Conservation (phyloP, 2,113 vertebrate species). For the Cairina moschata region DNA sequence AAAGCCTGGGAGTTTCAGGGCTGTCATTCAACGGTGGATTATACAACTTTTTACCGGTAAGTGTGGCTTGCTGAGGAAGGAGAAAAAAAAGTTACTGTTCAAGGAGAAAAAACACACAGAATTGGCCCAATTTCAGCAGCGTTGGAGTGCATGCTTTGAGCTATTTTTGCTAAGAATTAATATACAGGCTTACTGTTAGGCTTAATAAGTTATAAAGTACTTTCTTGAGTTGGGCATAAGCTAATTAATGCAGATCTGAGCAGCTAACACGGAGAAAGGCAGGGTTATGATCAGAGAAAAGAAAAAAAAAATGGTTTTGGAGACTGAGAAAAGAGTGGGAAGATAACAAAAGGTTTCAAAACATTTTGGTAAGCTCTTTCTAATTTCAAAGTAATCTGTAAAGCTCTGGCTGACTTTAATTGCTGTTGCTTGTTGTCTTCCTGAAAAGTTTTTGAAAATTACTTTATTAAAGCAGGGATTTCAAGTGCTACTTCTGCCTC, state of each 20-base stretch:
- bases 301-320: not conserved
- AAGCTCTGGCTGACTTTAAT: not conserved
- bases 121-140: not conserved
- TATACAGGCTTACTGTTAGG: not conserved
- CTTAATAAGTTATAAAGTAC: not conserved
- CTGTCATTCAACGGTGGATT: conserved; percentile 92
- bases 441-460: not conserved
- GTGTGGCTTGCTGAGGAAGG: not conserved
- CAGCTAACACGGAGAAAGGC: not conserved
- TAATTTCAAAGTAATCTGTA: not conserved
- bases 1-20: conserved; percentile 95
- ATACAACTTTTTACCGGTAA: conserved; percentile 90
- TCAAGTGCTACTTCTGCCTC: not conserved
- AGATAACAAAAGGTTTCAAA: not conserved
- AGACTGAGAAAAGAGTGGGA: not conserved
- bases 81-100: not conserved
- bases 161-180: not conserved
- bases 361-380: not conserved
- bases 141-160: not conserved
- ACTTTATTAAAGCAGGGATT: not conserved
- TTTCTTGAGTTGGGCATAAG: not conserved
- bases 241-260: not conserved
- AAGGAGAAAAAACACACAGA: not conserved
- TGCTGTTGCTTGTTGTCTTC: not conserved
- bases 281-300: not conserved